A percentile compares a stretch with the other conserved stretches of the same genome.
These are phyloP conservation scores for Entelurus aequoreus DNA, from an alignment of 2,113 vertebrate species.

Conservation along the genomic window DNA sequence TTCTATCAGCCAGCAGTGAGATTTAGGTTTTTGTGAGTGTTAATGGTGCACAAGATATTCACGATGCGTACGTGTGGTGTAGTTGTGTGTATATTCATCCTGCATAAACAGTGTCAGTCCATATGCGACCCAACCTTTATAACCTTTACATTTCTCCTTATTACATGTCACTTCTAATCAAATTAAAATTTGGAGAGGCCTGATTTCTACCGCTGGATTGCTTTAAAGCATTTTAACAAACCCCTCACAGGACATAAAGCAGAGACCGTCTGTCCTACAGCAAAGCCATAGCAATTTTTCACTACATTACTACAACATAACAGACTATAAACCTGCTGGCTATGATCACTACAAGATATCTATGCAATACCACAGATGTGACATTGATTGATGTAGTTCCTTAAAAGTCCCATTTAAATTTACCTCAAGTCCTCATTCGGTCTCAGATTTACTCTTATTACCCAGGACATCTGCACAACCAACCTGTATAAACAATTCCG, in stretches of 20 bases:
- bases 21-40: not conserved
- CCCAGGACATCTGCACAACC: too few species aligned
- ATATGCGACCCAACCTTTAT: not conserved
- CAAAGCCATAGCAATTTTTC: constrained; percentile 2
- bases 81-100: not conserved
- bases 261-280: not conserved
- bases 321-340: constrained; percentile 6
- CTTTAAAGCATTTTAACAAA: not conserved
- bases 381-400: not conserved
- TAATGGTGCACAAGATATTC: not conserved
- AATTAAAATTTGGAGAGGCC: not conserved
- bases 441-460: not conserved
- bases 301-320: constrained; percentile 1
- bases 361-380: not conserved
- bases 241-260: not conserved
- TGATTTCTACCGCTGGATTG: too few species aligned
- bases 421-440: not conserved
- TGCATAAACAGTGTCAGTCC: not conserved
- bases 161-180: not conserved
- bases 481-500: too few species aligned
- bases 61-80: not conserved
- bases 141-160: not conserved
- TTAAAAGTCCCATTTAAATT: not conserved
- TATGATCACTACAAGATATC: not conserved
- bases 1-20: not conserved